Percentiles rank a stretch among this genome's conserved stretches.
Evolutionary conservation across 2,888 invertebrate species (phyloP).

Genomic region (Hypolimnas misippus): DNA sequence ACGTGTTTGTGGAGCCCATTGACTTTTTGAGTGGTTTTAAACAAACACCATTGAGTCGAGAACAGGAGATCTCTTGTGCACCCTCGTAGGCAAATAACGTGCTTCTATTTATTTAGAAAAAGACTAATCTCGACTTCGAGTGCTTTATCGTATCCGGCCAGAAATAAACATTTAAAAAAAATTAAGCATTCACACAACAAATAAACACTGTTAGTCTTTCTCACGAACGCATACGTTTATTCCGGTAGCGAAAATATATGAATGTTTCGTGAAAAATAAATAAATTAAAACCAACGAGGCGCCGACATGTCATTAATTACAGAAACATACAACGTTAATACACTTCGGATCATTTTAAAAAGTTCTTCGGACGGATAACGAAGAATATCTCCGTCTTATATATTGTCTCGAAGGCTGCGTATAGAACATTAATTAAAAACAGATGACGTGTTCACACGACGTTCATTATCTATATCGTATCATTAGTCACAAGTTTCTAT

Average conservation of each 20-base stretch:
- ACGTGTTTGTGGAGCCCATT: conserved; percentile 69
- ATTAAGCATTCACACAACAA: conserved; percentile 54
- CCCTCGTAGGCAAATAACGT: conserved; percentile 65
- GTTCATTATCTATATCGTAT: conserved; percentile 66
- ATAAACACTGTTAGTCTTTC: conserved; percentile 62
- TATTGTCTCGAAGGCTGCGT: conserved; percentile 46
- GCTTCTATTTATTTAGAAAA: conserved; percentile 67
- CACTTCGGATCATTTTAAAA: conserved; percentile 62
- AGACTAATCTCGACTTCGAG: conserved; percentile 70
- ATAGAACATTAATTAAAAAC: conserved; percentile 70
- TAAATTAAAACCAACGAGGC: conserved; percentile 33
- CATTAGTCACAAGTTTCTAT: conserved; percentile 77
- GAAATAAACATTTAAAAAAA: conserved; percentile 46
- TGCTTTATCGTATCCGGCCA: conserved; percentile 73
- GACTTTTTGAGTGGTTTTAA: conserved; percentile 73
- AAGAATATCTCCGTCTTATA: conserved; percentile 41
- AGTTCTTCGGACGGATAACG: conserved; percentile 20
- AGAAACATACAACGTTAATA: conserved; percentile 51
- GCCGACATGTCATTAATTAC: conserved; percentile 56
- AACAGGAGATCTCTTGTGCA: conserved; percentile 66
- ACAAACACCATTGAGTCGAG: conserved; percentile 73
- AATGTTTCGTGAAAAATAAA: conserved; percentile 27
- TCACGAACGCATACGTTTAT: conserved; percentile 53
- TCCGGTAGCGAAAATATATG: conserved; percentile 38
- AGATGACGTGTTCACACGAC: conserved; percentile 76